phyloP scores from a whole-genome alignment of 2,888 invertebrate genomes.

The Pandemis corylana region DNA sequence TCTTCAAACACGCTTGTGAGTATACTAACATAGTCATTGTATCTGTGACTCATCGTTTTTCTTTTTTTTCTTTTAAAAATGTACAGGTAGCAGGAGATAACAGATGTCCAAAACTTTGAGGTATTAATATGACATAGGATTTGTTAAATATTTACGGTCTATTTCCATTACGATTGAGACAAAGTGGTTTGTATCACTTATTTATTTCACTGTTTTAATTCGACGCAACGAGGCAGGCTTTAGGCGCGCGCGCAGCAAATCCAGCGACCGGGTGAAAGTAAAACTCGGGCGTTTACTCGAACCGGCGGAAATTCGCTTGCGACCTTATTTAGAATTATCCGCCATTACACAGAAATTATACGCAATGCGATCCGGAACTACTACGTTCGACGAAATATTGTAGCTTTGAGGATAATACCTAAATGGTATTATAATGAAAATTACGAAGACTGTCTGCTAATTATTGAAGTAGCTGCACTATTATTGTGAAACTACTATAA shows the following conservation, averaged over 20 bases:
- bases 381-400: not conserved
- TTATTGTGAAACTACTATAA: no score
- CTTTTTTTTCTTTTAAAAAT: no score
- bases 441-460: no score
- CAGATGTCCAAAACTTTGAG: no score
- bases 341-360: constrained; percentile 17
- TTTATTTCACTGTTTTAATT: constrained; percentile 33
- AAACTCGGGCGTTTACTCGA: constrained; percentile 44
- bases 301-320: constrained; percentile 38
- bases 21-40: not conserved
- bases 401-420: not conserved
- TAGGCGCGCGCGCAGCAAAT: constrained; percentile 47
- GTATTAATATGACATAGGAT: no score
- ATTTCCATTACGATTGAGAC: no score
- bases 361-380: constrained; percentile 23
- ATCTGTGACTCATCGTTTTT: not conserved
- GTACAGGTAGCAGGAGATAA: no score
- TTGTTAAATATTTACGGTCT: no score
- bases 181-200: not conserved
- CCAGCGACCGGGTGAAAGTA: constrained; percentile 56
- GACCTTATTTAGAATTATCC: constrained; percentile 41
- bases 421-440: not conserved
- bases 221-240: constrained; percentile 46
- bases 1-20: not conserved
- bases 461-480: no score